Evolutionary conservation across 2,888 invertebrate species (phyloP).

Genomic region (Cephalotes varians): DNA sequence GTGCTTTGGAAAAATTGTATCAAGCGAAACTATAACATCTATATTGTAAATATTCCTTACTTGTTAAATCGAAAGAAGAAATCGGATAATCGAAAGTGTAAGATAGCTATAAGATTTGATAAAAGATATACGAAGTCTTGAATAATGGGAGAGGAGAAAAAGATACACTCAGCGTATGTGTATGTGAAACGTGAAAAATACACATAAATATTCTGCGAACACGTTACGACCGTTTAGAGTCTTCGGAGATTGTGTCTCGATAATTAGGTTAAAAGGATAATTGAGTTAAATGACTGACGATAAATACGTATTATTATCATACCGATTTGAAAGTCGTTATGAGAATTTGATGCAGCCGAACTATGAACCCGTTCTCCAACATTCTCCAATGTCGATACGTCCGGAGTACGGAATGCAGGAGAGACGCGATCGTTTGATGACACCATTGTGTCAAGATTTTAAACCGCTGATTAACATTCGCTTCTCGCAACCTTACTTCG

Average conservation of each 20-base stretch:
- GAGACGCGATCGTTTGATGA: not conserved
- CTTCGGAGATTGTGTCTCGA: not conserved
- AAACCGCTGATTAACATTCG: conserved; percentile 50
- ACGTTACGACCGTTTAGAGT: not conserved
- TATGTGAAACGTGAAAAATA: not conserved
- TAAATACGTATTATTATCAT: not conserved
- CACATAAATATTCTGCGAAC: not conserved
- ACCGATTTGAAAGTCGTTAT: not conserved
- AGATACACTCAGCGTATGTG: not conserved
- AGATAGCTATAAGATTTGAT: too few species aligned
- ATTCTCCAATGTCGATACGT: not conserved
- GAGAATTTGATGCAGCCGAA: not conserved
- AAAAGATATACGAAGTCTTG: not conserved
- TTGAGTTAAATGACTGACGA: not conserved
- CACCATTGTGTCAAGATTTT: not conserved
- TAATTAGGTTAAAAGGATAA: not conserved
- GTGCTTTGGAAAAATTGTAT: not conserved
- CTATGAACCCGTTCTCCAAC: not conserved
- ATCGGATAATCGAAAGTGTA: not conserved
- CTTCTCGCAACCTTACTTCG: not conserved
- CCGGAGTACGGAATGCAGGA: not conserved
- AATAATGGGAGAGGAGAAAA: not conserved
- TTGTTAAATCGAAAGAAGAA: not conserved
- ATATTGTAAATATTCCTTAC: not conserved
- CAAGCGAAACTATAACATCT: not conserved